These are phyloP conservation scores for Eupsittula cactorum DNA, from an alignment of 2,113 vertebrate species.

Conservation along the genomic window DNA sequence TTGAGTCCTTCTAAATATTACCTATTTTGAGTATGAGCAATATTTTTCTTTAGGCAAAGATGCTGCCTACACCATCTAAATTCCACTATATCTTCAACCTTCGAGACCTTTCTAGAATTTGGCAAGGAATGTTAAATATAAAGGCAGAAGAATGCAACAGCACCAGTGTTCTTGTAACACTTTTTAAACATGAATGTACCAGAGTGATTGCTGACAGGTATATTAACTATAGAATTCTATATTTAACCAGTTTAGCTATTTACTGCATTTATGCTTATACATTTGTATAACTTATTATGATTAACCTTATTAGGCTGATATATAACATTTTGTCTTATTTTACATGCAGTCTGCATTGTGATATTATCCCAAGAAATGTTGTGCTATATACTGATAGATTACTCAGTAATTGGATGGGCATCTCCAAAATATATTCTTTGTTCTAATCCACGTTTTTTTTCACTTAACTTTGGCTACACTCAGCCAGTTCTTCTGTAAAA, in stretches of 20 bases:
- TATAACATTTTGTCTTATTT: neutral
- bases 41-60: slow-evolving; percentile 70
- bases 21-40: neutral
- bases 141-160: slow-evolving; percentile 72
- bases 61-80: slow-evolving; percentile 83
- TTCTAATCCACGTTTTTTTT: neutral
- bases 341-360: neutral
- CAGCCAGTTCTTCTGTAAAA: neutral
- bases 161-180: slow-evolving; percentile 40
- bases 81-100: slow-evolving; percentile 85
- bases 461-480: neutral
- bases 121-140: slow-evolving; percentile 81
- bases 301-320: neutral
- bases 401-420: neutral
- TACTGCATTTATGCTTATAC: neutral
- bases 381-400: neutral
- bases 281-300: neutral
- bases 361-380: neutral
- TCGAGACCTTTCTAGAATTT: slow-evolving; percentile 82
- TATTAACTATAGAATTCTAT: neutral
- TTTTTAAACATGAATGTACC: slow-evolving; percentile 81
- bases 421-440: neutral
- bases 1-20: neutral
- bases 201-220: slow-evolving; percentile 82
- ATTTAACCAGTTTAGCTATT: neutral